A percentile compares a stretch with the other conserved stretches of the same genome.
Evolutionary conservation across 2,797 vertebrate species (phyloP).

Genomic region (Pitangus sulphuratus): DNA sequence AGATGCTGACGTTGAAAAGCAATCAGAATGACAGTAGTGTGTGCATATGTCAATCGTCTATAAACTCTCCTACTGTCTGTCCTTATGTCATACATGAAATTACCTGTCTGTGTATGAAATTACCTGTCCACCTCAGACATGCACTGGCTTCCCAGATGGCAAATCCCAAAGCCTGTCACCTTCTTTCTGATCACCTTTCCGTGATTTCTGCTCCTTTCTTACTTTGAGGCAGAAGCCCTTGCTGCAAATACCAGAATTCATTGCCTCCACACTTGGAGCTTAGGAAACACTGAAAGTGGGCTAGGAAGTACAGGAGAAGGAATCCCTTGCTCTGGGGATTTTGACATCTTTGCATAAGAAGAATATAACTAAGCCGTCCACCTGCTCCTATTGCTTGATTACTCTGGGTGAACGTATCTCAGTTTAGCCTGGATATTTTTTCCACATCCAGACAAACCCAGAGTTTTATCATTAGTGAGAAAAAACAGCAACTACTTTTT

Average conservation of each 20-base stretch:
- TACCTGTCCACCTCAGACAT: not conserved
- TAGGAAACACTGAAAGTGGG: not conserved
- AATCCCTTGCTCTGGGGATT: not conserved
- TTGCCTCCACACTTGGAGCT: not conserved
- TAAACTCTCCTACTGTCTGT: not conserved
- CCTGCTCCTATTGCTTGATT: not conserved
- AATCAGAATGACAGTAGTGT: not conserved
- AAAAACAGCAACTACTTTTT: not conserved
- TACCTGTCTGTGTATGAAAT: not conserved
- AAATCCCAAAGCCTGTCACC: not conserved
- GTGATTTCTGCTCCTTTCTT: not conserved
- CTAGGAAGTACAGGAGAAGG: not conserved
- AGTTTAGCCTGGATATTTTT: not conserved
- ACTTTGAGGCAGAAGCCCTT: not conserved
- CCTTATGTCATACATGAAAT: not conserved
- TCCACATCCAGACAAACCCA: not conserved
- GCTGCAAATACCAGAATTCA: not conserved
- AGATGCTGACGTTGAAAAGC: not conserved
- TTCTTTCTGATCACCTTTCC: not conserved
- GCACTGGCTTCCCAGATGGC: not conserved
- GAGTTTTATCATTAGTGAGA: not conserved
- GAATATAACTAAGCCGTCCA: not conserved
- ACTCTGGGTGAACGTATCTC: not conserved
- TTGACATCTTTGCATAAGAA: not conserved
- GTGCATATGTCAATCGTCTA: not conserved